A percentile compares a stretch with the other conserved stretches of the same genome.
These are phyloP conservation scores for Ailuropoda melanoleuca DNA, from an alignment of 2,113 vertebrate species.

Conservation along the genomic window DNA sequence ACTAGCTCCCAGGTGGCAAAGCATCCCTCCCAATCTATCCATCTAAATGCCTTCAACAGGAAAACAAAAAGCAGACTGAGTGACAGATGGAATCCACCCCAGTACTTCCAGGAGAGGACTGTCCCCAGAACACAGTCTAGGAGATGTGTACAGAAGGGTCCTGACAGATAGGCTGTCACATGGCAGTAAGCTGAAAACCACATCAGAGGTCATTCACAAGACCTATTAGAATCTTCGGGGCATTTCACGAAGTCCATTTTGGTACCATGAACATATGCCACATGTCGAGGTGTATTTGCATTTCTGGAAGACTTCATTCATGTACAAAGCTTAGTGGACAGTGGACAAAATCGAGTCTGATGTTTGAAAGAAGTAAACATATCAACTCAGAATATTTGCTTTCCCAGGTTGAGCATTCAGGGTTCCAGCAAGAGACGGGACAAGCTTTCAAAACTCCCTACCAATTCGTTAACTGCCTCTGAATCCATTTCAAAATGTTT, in stretches of 20 bases:
- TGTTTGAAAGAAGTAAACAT: background rate
- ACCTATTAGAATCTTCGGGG: background rate
- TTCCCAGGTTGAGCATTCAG: background rate
- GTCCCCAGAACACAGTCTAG: background rate
- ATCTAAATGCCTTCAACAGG: background rate
- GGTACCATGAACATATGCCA: no score
- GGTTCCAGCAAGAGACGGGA: background rate
- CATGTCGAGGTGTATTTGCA: background rate
- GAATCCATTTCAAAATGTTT: background rate
- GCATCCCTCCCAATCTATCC: background rate
- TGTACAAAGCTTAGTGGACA: background rate
- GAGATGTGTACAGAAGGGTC: background rate
- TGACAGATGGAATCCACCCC: conserved; percentile 37
- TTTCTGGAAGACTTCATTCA: background rate
- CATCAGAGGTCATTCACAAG: background rate
- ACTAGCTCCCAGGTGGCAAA: background rate
- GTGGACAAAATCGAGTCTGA: background rate
- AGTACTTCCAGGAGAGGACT: background rate
- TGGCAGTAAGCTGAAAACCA: background rate
- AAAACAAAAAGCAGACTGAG: conserved; percentile 34
- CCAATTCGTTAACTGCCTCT: background rate
- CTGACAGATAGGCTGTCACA: conserved; percentile 5
- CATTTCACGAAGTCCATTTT: background rate
- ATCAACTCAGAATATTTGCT: background rate
- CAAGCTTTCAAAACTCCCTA: background rate